Evolutionary conservation across 2,113 vertebrate genomes (phyloP), one percentile per base, ranked within the genome.

Genomic region (Burhinus oedicnemus): DNA sequence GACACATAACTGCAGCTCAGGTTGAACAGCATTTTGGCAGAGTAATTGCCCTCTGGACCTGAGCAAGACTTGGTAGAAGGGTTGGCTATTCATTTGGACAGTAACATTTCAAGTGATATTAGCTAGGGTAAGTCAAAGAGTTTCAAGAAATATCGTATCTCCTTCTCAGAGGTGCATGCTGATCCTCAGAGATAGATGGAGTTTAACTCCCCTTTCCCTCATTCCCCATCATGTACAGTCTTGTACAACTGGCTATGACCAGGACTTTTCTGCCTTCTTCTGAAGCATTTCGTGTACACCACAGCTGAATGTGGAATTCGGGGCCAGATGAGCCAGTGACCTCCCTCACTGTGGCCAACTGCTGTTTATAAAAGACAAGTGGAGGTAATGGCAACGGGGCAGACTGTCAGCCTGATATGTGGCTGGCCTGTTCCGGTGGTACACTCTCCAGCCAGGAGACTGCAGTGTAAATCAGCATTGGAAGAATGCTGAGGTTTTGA

Each of bases 401-500:
- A 77, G 40, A 19, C 54, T 64, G 58, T 60, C 64, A 66, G 87
- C 17, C 45, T 22, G 15, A 5, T 34, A 22, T 3, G 0, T 42
- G 69, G 44, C 65, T 65, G 27, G 89, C 62, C 69, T 61, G 25
- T 47, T 83, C 30, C 42, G 74, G 19, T 23, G 32, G 3, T 51
- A 6, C 76, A 6, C 26, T 84, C 3, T 0, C 26, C 40, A 69
- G 34, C 40, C 49, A 54, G 58, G 25, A 65, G 11, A 32, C 57
- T 61, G 80, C 42, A 69, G 42, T 32, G 44, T 45, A 78, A 82
- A 42, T 81, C 57, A 82, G 34, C 9, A 12, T 3, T 66, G 52
- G 52, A 92, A 87, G 52, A 97, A 87, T 93, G 70, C 30, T 91
- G 93, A 94, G 81, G 44, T 93, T 97, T 96, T 91, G 54, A 85